A percentile compares a stretch with the other conserved stretches of the same genome.
Evolutionary conservation across 2,888 invertebrate species (phyloP).

Genomic region (Tetragnatha montana): DNA sequence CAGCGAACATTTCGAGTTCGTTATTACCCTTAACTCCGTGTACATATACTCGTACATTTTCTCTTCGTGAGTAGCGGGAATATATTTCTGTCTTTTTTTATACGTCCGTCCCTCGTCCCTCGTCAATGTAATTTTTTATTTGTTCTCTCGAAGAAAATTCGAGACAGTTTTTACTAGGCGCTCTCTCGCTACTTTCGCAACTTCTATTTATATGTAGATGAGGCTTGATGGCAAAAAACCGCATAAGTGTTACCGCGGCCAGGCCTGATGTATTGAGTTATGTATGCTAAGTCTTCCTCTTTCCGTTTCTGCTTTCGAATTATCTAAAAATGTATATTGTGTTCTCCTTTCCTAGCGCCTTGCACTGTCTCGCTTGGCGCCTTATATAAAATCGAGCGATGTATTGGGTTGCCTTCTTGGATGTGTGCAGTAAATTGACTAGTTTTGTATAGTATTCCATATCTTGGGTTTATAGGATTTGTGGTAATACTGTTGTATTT

Average conservation of each 20-base stretch:
- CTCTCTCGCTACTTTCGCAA: conserved; percentile 1
- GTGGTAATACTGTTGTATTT: too few species aligned
- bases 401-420: not conserved
- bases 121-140: not conserved
- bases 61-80: conserved; percentile 14
- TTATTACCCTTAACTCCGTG: conserved; percentile 19
- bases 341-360: conserved; percentile 3
- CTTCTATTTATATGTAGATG: conserved; percentile 67
- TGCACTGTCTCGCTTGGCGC: not conserved
- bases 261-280: conserved; percentile 45
- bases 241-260: conserved; percentile 34
- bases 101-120: not conserved
- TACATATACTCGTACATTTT: conserved; percentile 6
- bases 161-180: conserved; percentile 44
- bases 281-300: conserved; percentile 36
- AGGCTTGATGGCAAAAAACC: conserved; percentile 34
- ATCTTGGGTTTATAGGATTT: not conserved
- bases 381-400: not conserved
- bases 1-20: conserved; percentile 1
- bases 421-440: not conserved
- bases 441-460: not conserved
- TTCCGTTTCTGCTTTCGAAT: conserved; percentile 13
- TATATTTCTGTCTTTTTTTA: conserved; percentile 1
- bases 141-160: conserved; percentile 17
- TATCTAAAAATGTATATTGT: conserved; percentile 12